Conservation (phyloP, 2,113 vertebrate species). For the Microtus pennsylvanicus region DNA sequence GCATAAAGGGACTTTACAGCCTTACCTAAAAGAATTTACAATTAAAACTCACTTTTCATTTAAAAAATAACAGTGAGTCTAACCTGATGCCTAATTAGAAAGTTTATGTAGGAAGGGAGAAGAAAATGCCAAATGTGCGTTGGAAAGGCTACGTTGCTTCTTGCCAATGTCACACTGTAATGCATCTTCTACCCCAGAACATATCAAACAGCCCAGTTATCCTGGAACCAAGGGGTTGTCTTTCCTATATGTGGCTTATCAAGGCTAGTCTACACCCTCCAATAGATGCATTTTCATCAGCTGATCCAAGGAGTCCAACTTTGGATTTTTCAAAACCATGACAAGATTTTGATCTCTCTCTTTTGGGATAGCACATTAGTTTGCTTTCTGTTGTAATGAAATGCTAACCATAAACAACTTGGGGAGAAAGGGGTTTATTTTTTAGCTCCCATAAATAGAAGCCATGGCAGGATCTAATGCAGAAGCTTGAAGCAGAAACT, state of each 20-base stretch:
- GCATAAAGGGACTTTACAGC: constrained; percentile 28
- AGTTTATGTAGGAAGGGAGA: background rate
- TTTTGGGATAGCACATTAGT: too few relatives aligned
- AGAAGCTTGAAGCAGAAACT: background rate
- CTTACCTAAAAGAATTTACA: background rate
- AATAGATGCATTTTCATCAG: background rate
- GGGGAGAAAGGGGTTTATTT: background rate
- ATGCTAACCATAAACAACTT: background rate
- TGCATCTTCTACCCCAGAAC: background rate
- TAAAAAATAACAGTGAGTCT: background rate
- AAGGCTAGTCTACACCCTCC: background rate
- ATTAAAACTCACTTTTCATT: background rate
- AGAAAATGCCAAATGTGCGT: background rate
- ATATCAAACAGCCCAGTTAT: background rate
- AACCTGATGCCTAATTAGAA: background rate
- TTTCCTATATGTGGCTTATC: background rate
- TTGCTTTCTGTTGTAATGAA: background rate
- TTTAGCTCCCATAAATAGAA: background rate
- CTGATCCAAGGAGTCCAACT: background rate
- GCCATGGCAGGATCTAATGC: background rate
- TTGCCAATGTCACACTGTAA: background rate
- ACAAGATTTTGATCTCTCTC: background rate
- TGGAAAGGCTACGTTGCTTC: background rate
- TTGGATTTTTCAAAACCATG: background rate
- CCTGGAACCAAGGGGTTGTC: background rate